Percentiles rank a stretch among this genome's conserved stretches.
phyloP scores from a whole-genome alignment of 2,113 vertebrate species.

The Chascanopsetta lugubris region DNA sequence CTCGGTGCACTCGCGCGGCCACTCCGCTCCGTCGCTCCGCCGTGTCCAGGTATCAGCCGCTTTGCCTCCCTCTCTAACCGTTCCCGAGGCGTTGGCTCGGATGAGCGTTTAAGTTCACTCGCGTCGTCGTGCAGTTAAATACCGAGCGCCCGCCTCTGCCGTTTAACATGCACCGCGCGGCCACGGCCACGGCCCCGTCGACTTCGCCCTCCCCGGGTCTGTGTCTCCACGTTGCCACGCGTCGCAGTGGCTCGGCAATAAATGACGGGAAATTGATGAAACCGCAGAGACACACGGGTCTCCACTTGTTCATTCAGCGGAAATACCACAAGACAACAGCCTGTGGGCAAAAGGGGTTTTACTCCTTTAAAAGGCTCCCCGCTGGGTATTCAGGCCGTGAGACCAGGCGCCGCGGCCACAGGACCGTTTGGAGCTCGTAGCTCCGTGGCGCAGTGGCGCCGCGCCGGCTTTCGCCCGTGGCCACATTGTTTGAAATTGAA shows the following conservation, averaged over 20 bases:
- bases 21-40: not conserved
- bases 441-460: slow-evolving; percentile 17
- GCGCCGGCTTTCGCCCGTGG: slow-evolving; percentile 49
- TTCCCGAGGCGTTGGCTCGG: not conserved
- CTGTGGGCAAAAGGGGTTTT: slow-evolving; percentile 15
- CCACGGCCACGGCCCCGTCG: slow-evolving; percentile 23
- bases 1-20: not conserved
- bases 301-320: slow-evolving; percentile 14
- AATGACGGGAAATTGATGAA: slow-evolving; percentile 35
- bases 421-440: slow-evolving; percentile 29
- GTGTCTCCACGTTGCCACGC: slow-evolving; percentile 1
- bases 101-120: slow-evolving; percentile 3
- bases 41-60: not conserved
- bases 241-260: slow-evolving; percentile 30
- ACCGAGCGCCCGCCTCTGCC: not conserved
- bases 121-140: not conserved
- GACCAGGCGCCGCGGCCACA: slow-evolving; percentile 19
- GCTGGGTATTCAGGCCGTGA: slow-evolving; percentile 30
- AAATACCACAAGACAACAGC: slow-evolving; percentile 17
- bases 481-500: slow-evolving; percentile 57
- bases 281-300: slow-evolving; percentile 24
- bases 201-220: slow-evolving; percentile 33
- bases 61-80: not conserved
- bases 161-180: slow-evolving; percentile 22
- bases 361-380: slow-evolving; percentile 26